A percentile compares a stretch with the other conserved stretches of the same genome.
These are phyloP conservation scores for Carassius auratus DNA, from an alignment of 2,113 vertebrate genomes.

Conservation along the genomic window DNA sequence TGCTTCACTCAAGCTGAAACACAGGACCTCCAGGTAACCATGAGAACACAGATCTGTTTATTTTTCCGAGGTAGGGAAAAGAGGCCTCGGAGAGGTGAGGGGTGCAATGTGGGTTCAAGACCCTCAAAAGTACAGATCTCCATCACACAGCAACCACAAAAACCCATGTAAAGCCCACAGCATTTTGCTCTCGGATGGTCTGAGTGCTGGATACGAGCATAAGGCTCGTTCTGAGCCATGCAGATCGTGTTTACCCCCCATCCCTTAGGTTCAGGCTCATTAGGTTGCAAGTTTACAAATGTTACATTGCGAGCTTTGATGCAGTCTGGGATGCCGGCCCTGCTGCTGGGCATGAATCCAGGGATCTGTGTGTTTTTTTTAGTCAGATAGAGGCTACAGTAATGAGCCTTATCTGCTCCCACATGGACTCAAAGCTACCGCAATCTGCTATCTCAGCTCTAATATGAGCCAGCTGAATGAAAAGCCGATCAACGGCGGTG, in stretches of 20 bases:
- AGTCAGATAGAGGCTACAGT: conserved; percentile 47
- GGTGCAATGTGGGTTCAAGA: conserved; percentile 47
- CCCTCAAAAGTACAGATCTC: conserved; percentile 32
- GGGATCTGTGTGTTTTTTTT: conserved; percentile 37
- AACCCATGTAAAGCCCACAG: background rate
- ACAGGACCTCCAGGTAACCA: conserved; percentile 47
- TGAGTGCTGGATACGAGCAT: background rate
- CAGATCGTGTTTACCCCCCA: conserved; percentile 9
- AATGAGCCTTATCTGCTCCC: conserved; percentile 56
- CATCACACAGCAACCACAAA: conserved; percentile 50
- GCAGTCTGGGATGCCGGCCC: conserved; percentile 30
- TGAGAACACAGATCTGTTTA: conserved; percentile 53
- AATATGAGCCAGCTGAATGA: conserved; percentile 56
- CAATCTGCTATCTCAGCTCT: conserved; percentile 55
- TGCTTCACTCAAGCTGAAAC: conserved; percentile 47
- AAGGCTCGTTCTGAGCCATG: conserved; percentile 8
- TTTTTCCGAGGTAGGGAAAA: conserved; percentile 49
- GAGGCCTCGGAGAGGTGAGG: conserved; percentile 52
- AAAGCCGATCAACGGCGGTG: conserved; percentile 28
- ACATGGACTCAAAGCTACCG: conserved; percentile 52
- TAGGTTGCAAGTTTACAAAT: conserved; percentile 36
- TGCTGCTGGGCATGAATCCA: conserved; percentile 46
- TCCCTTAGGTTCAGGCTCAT: conserved; percentile 24
- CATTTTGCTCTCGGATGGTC: background rate
- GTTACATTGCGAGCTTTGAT: conserved; percentile 38